These are phyloP conservation scores for Pseudomyrmex pallidus DNA, from an alignment of 1,140 invertebrate species.

Conservation along the genomic window DNA sequence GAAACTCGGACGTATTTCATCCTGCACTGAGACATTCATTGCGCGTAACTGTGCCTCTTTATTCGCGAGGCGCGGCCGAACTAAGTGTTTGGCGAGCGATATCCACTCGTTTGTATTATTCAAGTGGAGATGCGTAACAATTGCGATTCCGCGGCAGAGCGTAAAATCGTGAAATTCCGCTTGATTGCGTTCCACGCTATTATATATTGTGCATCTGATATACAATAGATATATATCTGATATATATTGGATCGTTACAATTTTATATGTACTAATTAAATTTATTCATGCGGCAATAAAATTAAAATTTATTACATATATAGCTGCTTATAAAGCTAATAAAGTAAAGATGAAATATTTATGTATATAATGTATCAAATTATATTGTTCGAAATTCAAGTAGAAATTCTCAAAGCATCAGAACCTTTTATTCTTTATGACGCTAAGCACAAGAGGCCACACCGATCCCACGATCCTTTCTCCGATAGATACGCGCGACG, in stretches of 20 bases:
- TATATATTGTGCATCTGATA: too few species aligned
- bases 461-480: slow-evolving; percentile 24
- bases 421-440: slow-evolving; percentile 1
- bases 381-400: background rate
- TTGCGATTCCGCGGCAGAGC: slow-evolving; percentile 56
- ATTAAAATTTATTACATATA: background rate
- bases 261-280: background rate
- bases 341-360: background rate
- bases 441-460: too few species aligned
- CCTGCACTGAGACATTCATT: slow-evolving; percentile 64
- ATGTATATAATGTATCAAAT: too few species aligned
- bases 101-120: slow-evolving; percentile 64
- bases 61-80: slow-evolving; percentile 51
- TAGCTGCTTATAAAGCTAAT: background rate
- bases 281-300: background rate
- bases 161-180: slow-evolving; percentile 72
- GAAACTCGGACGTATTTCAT: slow-evolving; percentile 68
- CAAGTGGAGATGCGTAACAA: slow-evolving; percentile 61
- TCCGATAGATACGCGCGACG: slow-evolving; percentile 20
- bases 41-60: slow-evolving; percentile 66
- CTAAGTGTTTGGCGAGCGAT: slow-evolving; percentile 52
- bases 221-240: too few species aligned
- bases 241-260: background rate
- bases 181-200: slow-evolving; percentile 33
- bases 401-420: background rate